Conservation (phyloP, 1,140 invertebrate species). For the Dufourea novaeangliae region DNA sequence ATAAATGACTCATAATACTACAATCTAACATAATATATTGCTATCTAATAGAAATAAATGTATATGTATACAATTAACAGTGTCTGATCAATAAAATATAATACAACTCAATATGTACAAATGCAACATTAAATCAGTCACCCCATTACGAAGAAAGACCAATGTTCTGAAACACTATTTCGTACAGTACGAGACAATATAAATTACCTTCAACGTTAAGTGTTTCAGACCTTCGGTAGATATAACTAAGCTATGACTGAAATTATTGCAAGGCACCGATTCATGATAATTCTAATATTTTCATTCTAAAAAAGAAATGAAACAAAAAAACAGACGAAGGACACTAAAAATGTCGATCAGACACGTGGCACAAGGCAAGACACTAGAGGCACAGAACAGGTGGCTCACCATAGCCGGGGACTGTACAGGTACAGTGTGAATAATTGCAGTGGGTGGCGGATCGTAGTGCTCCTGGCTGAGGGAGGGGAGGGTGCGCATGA, state of each 20-base stretch:
- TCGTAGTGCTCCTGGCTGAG: slow-evolving; percentile 88
- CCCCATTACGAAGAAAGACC: slow-evolving; percentile 15
- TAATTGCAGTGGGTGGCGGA: slow-evolving; percentile 82
- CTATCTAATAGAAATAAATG: slow-evolving; percentile 66
- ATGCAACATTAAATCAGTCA: slow-evolving; percentile 44
- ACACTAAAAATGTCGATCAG: slow-evolving; percentile 74
- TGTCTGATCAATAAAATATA: slow-evolving; percentile 67
- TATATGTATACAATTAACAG: slow-evolving; percentile 53
- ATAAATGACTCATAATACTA: slow-evolving; percentile 36
- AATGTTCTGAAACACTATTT: slow-evolving; percentile 34
- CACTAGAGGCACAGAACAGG: slow-evolving; percentile 79
- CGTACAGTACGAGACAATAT: not conserved
- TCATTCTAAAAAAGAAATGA: slow-evolving; percentile 22
- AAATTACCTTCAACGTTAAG: not conserved
- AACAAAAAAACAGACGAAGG: slow-evolving; percentile 32
- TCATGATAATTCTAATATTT: not conserved
- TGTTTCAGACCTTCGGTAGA: slow-evolving; percentile 27
- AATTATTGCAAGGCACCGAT: slow-evolving; percentile 16
- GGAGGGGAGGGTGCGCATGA: slow-evolving; percentile 92
- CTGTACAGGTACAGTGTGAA: slow-evolving; percentile 82
- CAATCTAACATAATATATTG: slow-evolving; percentile 38
- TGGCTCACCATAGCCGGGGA: slow-evolving; percentile 84
- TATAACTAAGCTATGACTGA: not conserved
- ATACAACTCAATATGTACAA: slow-evolving; percentile 54
- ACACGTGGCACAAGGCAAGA: slow-evolving; percentile 78